These are phyloP conservation scores for Hippasteria phrygiana DNA, from an alignment of 53 echinoderm and acorn worm genomes.

Conservation along the genomic window DNA sequence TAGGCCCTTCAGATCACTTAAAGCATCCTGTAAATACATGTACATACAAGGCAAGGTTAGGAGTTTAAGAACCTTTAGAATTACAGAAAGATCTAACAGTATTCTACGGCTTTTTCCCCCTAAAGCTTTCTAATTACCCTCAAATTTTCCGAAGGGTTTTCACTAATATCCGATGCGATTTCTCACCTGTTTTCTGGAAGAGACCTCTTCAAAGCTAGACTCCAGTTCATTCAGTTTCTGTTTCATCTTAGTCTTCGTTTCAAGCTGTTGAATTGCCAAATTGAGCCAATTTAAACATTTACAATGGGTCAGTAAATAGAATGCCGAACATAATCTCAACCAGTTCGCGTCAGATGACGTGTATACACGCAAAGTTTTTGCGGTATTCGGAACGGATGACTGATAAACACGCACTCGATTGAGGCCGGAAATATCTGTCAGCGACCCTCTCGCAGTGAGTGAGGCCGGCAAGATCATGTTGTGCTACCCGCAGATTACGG, in stretches of 20 bases:
- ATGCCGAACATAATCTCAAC: too few relatives aligned
- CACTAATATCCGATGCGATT: background rate
- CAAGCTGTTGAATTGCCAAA: constrained; percentile 70
- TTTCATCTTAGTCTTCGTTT: constrained; percentile 80
- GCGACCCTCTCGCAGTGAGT: too few relatives aligned
- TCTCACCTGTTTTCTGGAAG: constrained; percentile 59
- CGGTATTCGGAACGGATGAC: too few relatives aligned
- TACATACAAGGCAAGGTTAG: background rate
- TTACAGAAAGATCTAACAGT: too few relatives aligned
- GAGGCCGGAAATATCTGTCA: too few relatives aligned
- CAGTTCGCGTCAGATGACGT: too few relatives aligned
- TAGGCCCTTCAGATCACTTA: constrained; percentile 80
- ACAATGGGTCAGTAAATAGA: too few relatives aligned
- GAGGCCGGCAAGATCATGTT: too few relatives aligned
- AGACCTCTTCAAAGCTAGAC: constrained; percentile 51
- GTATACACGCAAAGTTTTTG: too few relatives aligned
- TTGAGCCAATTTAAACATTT: too few relatives aligned
- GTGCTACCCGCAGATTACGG: too few relatives aligned
- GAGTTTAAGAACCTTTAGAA: background rate
- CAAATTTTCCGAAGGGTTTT: background rate
- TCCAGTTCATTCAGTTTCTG: constrained; percentile 75
- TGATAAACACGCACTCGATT: too few relatives aligned
- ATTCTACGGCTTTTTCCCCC: background rate
- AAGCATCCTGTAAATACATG: constrained; percentile 67
- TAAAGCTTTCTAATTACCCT: background rate